phyloP scores from a whole-genome alignment of 2,888 invertebrate species.

The Thecocarcelia acutangulata region DNA sequence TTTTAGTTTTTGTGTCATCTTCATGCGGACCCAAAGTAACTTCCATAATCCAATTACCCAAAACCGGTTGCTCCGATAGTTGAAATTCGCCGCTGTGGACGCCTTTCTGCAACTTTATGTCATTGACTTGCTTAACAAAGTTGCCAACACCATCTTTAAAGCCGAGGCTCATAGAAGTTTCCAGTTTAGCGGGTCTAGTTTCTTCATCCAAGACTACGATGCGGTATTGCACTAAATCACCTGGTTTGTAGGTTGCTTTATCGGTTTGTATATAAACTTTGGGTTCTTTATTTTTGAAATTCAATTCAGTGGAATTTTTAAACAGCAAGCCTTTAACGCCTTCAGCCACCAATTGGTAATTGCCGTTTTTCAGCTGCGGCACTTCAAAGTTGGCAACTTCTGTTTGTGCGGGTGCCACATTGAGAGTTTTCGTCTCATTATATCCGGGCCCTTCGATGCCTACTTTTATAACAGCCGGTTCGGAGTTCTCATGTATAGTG shows the following conservation, averaged over 20 bases:
- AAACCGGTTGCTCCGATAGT: slow-evolving; percentile 89
- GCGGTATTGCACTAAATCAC: slow-evolving; percentile 88
- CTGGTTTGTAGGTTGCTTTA: slow-evolving; percentile 93
- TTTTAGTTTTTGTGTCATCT: slow-evolving; percentile 70
- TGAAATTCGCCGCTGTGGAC: slow-evolving; percentile 88
- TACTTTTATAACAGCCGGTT: slow-evolving; percentile 84
- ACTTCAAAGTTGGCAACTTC: slow-evolving; percentile 88
- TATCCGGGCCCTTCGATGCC: slow-evolving; percentile 88
- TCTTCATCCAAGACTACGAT: slow-evolving; percentile 87
- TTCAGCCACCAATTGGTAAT: slow-evolving; percentile 71
- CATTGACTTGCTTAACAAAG: slow-evolving; percentile 90
- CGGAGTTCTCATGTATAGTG: slow-evolving; percentile 81
- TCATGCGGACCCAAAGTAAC: slow-evolving; percentile 79
- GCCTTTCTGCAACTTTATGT: slow-evolving; percentile 86
- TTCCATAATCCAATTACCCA: slow-evolving; percentile 93
- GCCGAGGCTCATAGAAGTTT: slow-evolving; percentile 72
- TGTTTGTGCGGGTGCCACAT: slow-evolving; percentile 87
- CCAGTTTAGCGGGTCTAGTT: slow-evolving; percentile 83
- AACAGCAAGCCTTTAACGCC: slow-evolving; percentile 89
- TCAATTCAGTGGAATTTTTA: slow-evolving; percentile 86
- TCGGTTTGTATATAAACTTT: slow-evolving; percentile 95
- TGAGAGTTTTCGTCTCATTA: slow-evolving; percentile 86
- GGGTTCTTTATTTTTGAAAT: slow-evolving; percentile 85
- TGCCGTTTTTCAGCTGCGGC: slow-evolving; percentile 68
- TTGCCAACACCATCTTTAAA: slow-evolving; percentile 88